Evolutionary conservation across 2,113 vertebrate genomes (phyloP).

Genomic region (Glaucidium brasilianum): DNA sequence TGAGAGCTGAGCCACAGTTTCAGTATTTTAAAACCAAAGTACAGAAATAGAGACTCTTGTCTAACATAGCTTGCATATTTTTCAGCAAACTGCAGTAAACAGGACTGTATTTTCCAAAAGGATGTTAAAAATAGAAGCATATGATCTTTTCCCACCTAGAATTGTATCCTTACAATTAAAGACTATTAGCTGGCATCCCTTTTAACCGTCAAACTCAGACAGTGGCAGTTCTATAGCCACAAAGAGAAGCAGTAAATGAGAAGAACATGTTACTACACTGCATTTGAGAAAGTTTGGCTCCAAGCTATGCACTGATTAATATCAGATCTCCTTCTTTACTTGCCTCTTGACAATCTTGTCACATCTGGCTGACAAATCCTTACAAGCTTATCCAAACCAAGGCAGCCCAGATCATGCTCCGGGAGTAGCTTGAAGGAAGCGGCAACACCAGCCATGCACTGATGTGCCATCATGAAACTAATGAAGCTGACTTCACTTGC

Average conservation of each 20-base stretch:
- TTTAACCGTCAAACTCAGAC: conserved; percentile 75
- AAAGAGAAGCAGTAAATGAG: conserved; percentile 80
- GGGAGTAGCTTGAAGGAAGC: conserved; percentile 79
- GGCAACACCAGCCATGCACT: conserved; percentile 73
- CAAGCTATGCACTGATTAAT: conserved; percentile 89
- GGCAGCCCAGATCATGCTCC: conserved; percentile 74
- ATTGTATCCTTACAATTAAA: conserved; percentile 60
- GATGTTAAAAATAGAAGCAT: conserved; percentile 36
- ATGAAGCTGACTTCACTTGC: conserved; percentile 82
- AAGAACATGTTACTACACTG: conserved; percentile 89
- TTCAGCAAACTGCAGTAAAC: conserved; percentile 18
- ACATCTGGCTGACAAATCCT: conserved; percentile 93
- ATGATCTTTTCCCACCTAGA: conserved; percentile 54
- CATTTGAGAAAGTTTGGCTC: conserved; percentile 88
- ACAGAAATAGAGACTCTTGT: conserved; percentile 31
- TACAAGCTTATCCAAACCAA: conserved; percentile 81
- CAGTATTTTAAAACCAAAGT: conserved; percentile 11
- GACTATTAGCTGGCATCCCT: conserved; percentile 70
- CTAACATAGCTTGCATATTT: conserved; percentile 19
- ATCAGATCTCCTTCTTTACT: conserved; percentile 87
- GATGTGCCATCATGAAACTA: conserved; percentile 83
- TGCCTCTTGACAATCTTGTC: conserved; percentile 86
- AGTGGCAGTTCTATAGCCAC: conserved; percentile 77
- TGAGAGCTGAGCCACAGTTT: conserved; percentile 47
- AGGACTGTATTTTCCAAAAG: conserved; percentile 46